Evolutionary conservation across 2,888 invertebrate genomes (phyloP).

Genomic region (Drosophila niveifrons): DNA sequence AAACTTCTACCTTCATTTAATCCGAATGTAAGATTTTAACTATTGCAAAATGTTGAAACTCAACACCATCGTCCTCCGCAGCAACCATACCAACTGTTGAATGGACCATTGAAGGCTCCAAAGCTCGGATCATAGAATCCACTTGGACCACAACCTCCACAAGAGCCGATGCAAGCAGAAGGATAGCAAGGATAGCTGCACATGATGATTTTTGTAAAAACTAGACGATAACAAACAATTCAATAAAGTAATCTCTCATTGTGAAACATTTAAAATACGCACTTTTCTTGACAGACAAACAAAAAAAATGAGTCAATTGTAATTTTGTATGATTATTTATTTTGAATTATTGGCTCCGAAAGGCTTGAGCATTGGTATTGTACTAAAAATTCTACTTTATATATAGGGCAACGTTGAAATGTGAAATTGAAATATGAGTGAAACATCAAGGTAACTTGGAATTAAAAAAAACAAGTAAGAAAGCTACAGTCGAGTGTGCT

Average conservation of each 20-base stretch:
- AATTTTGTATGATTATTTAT: slow-evolving; percentile 17
- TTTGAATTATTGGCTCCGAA: slow-evolving; percentile 23
- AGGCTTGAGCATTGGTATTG: slow-evolving; percentile 16
- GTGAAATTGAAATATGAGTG: neutral
- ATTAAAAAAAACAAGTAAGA: too few relatives aligned
- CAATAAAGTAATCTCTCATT: too few relatives aligned
- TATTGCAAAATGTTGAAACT: neutral
- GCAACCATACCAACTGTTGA: slow-evolving; percentile 41
- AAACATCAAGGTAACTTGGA: neutral
- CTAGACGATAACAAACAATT: slow-evolving; percentile 15
- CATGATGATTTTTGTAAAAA: slow-evolving; percentile 34
- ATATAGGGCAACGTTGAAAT: neutral
- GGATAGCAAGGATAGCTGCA: slow-evolving; percentile 63
- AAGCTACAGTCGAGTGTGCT: too few relatives aligned
- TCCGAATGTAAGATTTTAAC: too few relatives aligned
- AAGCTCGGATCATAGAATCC: slow-evolving; percentile 63
- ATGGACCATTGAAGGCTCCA: slow-evolving; percentile 49
- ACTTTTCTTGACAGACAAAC: slow-evolving; percentile 38
- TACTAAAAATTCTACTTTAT: slow-evolving; percentile 2
- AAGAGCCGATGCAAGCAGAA: slow-evolving; percentile 49
- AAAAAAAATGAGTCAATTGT: slow-evolving; percentile 28
- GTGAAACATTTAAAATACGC: neutral
- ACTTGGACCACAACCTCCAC: slow-evolving; percentile 61
- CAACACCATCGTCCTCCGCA: slow-evolving; percentile 53
- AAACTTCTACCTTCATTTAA: too few relatives aligned